Percentiles rank a stretch among this genome's conserved stretches.
These are phyloP conservation scores for Agonopterix heracliana DNA, from an alignment of 2,888 invertebrate species.

Conservation along the genomic window DNA sequence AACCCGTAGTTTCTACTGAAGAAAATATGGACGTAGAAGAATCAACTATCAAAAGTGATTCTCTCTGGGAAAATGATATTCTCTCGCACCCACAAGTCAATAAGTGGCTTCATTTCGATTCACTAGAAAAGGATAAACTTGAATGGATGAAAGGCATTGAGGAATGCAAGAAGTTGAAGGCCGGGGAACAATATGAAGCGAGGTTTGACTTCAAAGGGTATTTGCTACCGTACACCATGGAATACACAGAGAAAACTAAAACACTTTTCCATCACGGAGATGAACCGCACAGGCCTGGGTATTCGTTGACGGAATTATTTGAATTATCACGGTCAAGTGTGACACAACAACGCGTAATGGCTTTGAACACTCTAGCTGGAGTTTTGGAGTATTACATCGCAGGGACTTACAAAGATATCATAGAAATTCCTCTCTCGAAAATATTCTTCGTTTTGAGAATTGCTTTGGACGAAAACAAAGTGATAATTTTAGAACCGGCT, in stretches of 20 bases:
- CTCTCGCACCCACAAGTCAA: constrained; percentile 77
- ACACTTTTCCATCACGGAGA: constrained; percentile 94
- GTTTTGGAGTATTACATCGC: constrained; percentile 82
- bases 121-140: constrained; percentile 90
- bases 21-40: constrained; percentile 11
- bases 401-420: constrained; percentile 85
- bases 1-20: constrained; percentile 1
- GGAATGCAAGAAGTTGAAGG: constrained; percentile 71
- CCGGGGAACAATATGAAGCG: constrained; percentile 83
- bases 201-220: constrained; percentile 89
- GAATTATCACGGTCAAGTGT: constrained; percentile 85
- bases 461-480: constrained; percentile 89
- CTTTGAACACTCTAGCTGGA: constrained; percentile 87
- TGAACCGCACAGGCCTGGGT: constrained; percentile 93
- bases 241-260: constrained; percentile 73
- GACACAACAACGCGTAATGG: constrained; percentile 89
- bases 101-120: constrained; percentile 90
- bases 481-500: constrained; percentile 83
- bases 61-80: constrained; percentile 74
- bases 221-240: constrained; percentile 82
- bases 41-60: constrained; percentile 16
- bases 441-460: constrained; percentile 88
- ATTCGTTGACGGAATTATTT: constrained; percentile 91
- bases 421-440: constrained; percentile 86
- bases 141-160: constrained; percentile 88